phyloP scores from a whole-genome alignment of 2,888 invertebrate species.

The Timema podura region DNA sequence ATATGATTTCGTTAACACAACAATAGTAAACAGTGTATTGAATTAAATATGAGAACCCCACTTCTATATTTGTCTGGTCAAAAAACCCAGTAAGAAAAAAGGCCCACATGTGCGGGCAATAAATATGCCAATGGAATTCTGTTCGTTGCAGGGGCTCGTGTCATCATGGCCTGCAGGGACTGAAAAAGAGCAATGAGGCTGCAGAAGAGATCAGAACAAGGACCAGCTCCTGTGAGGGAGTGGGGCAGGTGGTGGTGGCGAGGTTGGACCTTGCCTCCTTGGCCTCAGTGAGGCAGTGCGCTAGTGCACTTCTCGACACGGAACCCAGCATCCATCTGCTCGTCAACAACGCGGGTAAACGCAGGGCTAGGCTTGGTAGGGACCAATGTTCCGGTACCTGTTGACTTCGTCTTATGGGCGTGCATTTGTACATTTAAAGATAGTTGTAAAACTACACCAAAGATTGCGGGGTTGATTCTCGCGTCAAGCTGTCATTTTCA shows the following conservation, averaged over 20 bases:
- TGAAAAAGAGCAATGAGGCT: slow-evolving; percentile 52
- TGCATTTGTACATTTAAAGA: no score
- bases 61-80: background rate
- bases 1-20: no score
- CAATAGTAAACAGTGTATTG: no score
- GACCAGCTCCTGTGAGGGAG: slow-evolving; percentile 40
- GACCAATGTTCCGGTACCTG: no score
- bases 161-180: slow-evolving; percentile 58
- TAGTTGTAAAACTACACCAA: no score
- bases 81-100: background rate
- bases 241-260: slow-evolving; percentile 46
- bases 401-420: no score
- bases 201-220: slow-evolving; percentile 48
- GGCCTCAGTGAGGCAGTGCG: slow-evolving; percentile 45
- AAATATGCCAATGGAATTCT: background rate
- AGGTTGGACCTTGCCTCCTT: slow-evolving; percentile 47
- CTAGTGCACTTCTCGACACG: slow-evolving; percentile 40
- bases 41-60: no score
- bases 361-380: no score
- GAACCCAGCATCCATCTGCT: slow-evolving; percentile 36
- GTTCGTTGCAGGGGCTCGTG: slow-evolving; percentile 48
- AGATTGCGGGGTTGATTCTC: no score
- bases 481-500: no score
- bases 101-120: background rate
- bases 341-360: slow-evolving; percentile 31